Conservation (phyloP, 2,888 invertebrate genomes). For the Philereme vetulata region DNA sequence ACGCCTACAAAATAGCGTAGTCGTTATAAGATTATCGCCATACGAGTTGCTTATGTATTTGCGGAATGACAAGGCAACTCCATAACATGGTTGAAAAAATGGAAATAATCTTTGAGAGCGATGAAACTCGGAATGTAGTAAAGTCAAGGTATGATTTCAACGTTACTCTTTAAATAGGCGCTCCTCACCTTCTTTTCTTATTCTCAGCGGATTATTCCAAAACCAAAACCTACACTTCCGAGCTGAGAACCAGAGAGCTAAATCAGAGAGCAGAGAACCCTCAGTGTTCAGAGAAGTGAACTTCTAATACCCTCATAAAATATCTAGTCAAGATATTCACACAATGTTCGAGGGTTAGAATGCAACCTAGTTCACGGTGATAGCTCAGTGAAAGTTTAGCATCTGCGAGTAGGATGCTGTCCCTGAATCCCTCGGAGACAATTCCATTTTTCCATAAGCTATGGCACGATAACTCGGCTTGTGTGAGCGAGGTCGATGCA, state of each 20-base stretch:
- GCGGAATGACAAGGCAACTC: slow-evolving; percentile 74
- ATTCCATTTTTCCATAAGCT: slow-evolving; percentile 42
- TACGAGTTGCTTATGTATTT: slow-evolving; percentile 74
- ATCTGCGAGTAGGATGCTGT: slow-evolving; percentile 1
- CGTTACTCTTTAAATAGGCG: neutral
- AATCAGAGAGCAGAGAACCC: too few species aligned
- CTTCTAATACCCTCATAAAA: too few species aligned
- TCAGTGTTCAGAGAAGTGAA: too few species aligned
- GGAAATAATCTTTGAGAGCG: slow-evolving; percentile 65
- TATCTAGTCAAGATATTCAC: too few species aligned
- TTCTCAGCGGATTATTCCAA: slow-evolving; percentile 4
- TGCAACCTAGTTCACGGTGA: too few species aligned
- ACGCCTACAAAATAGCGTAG: slow-evolving; percentile 84
- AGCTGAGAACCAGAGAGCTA: too few species aligned
- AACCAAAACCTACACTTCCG: neutral
- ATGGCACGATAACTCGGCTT: slow-evolving; percentile 46
- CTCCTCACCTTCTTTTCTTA: neutral
- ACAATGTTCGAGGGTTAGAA: neutral
- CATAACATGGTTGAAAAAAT: slow-evolving; percentile 69
- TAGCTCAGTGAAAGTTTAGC: neutral
- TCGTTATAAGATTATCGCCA: slow-evolving; percentile 83
- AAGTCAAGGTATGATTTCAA: neutral
- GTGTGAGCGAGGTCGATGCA: neutral
- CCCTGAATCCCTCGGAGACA: slow-evolving; percentile 37
- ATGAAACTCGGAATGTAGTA: slow-evolving; percentile 7